Percentiles rank a stretch among this genome's conserved stretches.
phyloP scores from a whole-genome alignment of 2,888 invertebrate species.

The Cryptosula pallasiana region DNA sequence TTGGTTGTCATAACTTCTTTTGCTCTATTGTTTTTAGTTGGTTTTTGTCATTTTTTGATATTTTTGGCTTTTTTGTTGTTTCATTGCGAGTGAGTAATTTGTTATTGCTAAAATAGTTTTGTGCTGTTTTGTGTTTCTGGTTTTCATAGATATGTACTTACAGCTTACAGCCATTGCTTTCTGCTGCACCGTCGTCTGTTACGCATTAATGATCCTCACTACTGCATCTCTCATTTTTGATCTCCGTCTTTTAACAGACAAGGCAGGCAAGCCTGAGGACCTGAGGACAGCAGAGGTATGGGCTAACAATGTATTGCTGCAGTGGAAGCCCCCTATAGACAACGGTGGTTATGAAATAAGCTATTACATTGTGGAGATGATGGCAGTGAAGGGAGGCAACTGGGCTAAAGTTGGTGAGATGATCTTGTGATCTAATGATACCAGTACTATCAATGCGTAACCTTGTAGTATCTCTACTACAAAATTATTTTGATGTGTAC shows the following conservation, averaged over 20 bases:
- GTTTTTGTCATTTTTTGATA: no score
- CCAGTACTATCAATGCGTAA: neutral
- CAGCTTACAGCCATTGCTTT: no score
- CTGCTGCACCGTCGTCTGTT: neutral
- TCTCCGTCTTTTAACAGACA: slow-evolving; percentile 36
- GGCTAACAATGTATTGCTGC: slow-evolving; percentile 87
- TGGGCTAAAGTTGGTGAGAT: slow-evolving; percentile 17
- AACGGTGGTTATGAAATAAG: slow-evolving; percentile 92
- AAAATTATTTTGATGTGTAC: neutral
- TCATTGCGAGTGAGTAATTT: no score
- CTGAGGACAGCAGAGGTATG: slow-evolving; percentile 74
- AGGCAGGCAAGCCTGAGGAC: slow-evolving; percentile 49
- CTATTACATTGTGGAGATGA: slow-evolving; percentile 75
- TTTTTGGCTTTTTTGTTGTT: no score
- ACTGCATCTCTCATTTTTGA: neutral
- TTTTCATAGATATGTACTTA: no score
- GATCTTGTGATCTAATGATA: neutral
- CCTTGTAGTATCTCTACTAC: neutral
- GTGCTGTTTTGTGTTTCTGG: no score
- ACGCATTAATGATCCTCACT: neutral
- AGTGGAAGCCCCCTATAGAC: slow-evolving; percentile 93
- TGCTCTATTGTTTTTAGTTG: no score
- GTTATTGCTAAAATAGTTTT: no score
- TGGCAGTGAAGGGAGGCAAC: neutral
- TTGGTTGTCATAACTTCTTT: no score